A percentile compares a stretch with the other conserved stretches of the same genome.
phyloP scores from a whole-genome alignment of 2,888 invertebrate genomes.

The Sipunculus nudus region DNA sequence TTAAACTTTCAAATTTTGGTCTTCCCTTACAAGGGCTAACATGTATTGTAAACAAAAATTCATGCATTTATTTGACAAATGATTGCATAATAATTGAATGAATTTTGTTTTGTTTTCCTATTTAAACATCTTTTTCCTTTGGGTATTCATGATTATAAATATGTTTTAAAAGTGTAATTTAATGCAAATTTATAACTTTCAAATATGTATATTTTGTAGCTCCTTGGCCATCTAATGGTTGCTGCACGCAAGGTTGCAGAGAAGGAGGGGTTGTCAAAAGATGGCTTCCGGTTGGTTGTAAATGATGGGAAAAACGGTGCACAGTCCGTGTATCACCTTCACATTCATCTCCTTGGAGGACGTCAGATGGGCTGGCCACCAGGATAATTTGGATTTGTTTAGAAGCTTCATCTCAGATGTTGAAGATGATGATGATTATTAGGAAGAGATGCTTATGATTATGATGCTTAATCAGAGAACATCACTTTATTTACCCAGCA shows the following conservation, averaged over 20 bases:
- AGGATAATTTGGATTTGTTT: too few relatives aligned
- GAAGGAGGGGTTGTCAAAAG: constrained; percentile 74
- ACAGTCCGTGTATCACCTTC: constrained; percentile 94
- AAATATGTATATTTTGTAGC: constrained; percentile 65
- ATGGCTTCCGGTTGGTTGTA: constrained; percentile 89
- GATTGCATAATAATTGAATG: neutral
- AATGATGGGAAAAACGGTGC: constrained; percentile 93
- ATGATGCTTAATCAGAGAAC: too few relatives aligned
- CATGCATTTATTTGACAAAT: neutral
- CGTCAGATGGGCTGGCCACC: constrained; percentile 96
- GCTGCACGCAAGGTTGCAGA: constrained; percentile 85
- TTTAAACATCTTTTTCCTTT: neutral
- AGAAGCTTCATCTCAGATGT: too few relatives aligned
- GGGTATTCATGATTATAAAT: too few relatives aligned
- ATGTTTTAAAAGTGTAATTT: neutral
- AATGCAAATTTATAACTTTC: neutral
- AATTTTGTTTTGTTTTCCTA: neutral
- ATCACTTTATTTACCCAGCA: too few relatives aligned
- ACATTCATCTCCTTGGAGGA: constrained; percentile 92
- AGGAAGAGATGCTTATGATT: too few relatives aligned
- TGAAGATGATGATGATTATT: too few relatives aligned
- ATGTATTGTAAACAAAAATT: neutral
- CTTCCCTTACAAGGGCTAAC: too few relatives aligned
- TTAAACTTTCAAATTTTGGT: too few relatives aligned
- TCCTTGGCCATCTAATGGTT: constrained; percentile 83